Conservation (phyloP, 35 echinoderm and acorn worm genomes). For the Acanthaster planci region DNA sequence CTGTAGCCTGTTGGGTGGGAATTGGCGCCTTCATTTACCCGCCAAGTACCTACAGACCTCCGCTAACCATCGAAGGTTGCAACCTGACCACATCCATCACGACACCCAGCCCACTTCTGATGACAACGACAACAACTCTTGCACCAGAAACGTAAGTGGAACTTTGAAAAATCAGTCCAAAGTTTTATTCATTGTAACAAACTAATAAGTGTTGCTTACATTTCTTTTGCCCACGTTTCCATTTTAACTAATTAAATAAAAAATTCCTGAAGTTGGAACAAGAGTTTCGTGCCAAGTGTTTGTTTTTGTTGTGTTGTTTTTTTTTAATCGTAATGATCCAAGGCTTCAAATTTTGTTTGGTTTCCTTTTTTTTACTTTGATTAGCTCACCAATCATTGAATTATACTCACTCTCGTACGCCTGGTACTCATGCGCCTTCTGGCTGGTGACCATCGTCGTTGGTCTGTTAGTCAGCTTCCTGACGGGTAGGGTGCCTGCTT, state of each 20-base stretch:
- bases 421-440: slow-evolving; percentile 52
- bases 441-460: slow-evolving; percentile 49
- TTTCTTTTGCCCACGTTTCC: no score
- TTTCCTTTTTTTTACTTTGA: neutral
- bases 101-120: neutral
- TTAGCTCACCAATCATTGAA: slow-evolving; percentile 52
- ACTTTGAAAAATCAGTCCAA: no score
- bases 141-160: neutral
- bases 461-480: slow-evolving; percentile 61
- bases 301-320: neutral
- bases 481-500: slow-evolving; percentile 70
- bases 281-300: neutral
- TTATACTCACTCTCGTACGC: slow-evolving; percentile 65
- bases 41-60: slow-evolving; percentile 17
- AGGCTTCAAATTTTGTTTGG: no score
- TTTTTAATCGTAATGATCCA: neutral
- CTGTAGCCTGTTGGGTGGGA: slow-evolving; percentile 45
- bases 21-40: slow-evolving; percentile 69
- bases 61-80: slow-evolving; percentile 9
- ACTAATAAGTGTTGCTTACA: no score
- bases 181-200: no score
- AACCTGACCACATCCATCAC: neutral
- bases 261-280: no score
- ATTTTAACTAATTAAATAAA: no score
- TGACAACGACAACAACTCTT: neutral